These are phyloP conservation scores for Apamea anceps DNA, from an alignment of 2,888 invertebrate species.

Conservation along the genomic window DNA sequence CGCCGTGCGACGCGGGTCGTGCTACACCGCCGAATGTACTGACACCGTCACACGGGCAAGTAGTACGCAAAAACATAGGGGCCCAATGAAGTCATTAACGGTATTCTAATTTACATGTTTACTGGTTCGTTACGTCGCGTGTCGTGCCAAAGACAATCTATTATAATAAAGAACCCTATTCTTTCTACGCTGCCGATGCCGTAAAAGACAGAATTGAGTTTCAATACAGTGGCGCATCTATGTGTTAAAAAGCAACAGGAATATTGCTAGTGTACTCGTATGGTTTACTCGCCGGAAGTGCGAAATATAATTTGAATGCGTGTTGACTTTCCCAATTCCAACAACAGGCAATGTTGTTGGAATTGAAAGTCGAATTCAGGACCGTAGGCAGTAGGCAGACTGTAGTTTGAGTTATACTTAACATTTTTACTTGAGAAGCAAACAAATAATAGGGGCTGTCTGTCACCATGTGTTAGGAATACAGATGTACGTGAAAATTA, in stretches of 20 bases:
- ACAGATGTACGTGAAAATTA: slow-evolving; percentile 28
- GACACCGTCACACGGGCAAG: slow-evolving; percentile 14
- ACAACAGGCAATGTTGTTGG: not conserved
- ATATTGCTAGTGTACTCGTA: not conserved
- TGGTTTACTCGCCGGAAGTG: not conserved
- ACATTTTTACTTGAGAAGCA: slow-evolving; percentile 10
- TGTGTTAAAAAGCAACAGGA: not conserved
- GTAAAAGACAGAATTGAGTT: not conserved
- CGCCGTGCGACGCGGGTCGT: slow-evolving; percentile 14
- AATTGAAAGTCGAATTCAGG: not conserved
- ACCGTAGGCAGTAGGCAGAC: not conserved
- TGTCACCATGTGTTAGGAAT: slow-evolving; percentile 11
- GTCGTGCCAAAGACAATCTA: not conserved
- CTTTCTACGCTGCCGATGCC: not conserved
- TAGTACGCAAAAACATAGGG: slow-evolving; percentile 22
- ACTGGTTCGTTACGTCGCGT: not conserved
- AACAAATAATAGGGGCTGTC: slow-evolving; percentile 7
- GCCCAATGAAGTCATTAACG: slow-evolving; percentile 23
- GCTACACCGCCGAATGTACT: slow-evolving; percentile 11
- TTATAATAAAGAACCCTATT: not conserved
- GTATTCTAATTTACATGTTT: slow-evolving; percentile 21
- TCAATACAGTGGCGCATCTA: not conserved
- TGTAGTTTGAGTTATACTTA: not conserved
- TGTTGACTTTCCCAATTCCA: not conserved
- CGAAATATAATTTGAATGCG: slow-evolving; percentile 3